These are phyloP conservation scores for Hedychridium roseum DNA, from an alignment of 2,888 invertebrate species.

Conservation along the genomic window DNA sequence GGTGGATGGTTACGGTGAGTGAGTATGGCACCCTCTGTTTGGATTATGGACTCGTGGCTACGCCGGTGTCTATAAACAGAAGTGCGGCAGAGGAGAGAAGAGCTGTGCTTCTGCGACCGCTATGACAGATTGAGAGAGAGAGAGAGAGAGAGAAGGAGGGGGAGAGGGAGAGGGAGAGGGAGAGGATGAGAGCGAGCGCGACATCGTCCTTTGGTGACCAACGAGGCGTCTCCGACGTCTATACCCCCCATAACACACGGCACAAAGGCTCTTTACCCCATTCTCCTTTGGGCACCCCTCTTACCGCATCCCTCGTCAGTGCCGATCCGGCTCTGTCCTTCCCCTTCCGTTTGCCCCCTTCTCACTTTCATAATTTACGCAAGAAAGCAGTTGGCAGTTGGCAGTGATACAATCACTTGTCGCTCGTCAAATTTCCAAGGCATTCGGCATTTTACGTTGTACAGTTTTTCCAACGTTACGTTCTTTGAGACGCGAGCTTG, in stretches of 20 bases:
- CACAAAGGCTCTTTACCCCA: constrained; percentile 37
- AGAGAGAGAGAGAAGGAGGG: constrained; percentile 22
- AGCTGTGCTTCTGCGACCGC: constrained; percentile 39
- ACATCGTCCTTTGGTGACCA: constrained; percentile 50
- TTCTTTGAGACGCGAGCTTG: too few species aligned
- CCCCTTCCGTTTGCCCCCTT: too few species aligned
- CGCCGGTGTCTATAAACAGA: constrained; percentile 54
- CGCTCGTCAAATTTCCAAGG: too few species aligned
- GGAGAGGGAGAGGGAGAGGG: constrained; percentile 34
- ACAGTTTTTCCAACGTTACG: too few species aligned
- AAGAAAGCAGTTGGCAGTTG: too few species aligned
- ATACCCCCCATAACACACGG: constrained; percentile 21
- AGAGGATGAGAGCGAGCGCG: constrained; percentile 20
- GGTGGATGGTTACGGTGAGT: constrained; percentile 56
- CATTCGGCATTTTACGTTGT: too few species aligned
- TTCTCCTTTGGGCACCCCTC: constrained; percentile 34
- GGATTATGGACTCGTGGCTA: constrained; percentile 52
- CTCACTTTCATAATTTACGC: too few species aligned
- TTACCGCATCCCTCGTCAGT: too few species aligned
- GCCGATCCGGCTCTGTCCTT: too few species aligned
- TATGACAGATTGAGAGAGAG: constrained; percentile 50
- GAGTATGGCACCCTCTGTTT: constrained; percentile 57
- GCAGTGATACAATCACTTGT: too few species aligned
- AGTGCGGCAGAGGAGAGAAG: constrained; percentile 35
- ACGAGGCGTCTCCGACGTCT: constrained; percentile 53